phyloP scores from a whole-genome alignment of 2,797 vertebrate species.

The Rhincodon typus region DNA sequence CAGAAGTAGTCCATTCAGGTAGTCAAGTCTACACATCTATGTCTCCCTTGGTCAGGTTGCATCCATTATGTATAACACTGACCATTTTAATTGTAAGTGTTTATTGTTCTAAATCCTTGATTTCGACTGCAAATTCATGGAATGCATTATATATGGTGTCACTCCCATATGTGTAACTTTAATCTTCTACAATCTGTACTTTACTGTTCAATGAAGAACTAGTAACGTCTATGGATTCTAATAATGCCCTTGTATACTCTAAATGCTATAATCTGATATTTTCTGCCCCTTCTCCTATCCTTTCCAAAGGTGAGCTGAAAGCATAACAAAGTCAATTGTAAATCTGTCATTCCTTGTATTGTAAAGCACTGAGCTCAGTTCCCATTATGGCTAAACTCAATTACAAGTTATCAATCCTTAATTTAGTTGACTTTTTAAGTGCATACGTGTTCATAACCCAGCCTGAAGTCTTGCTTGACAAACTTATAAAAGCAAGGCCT shows the following conservation, averaged over 20 bases:
- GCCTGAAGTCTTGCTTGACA: background rate
- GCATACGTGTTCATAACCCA: background rate
- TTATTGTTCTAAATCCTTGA: background rate
- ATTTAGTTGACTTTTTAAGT: background rate
- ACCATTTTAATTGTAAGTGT: background rate
- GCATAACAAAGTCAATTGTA: background rate
- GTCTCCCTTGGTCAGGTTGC: background rate
- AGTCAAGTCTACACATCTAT: background rate
- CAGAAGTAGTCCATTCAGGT: background rate
- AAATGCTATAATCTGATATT: background rate
- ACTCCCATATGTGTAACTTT: background rate
- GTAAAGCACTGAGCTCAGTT: background rate
- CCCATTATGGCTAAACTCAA: background rate
- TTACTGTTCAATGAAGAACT: background rate
- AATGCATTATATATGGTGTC: background rate
- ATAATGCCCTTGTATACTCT: background rate
- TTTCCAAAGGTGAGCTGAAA: background rate
- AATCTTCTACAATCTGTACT: background rate
- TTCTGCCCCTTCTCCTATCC: background rate
- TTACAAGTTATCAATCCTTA: background rate
- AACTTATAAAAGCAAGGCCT: background rate
- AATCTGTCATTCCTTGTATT: background rate
- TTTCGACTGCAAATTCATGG: background rate
- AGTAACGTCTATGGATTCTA: background rate
- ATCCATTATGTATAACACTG: background rate